These are phyloP conservation scores for Hylomyscus alleni DNA, from an alignment of 2,797 vertebrate species.

Conservation along the genomic window DNA sequence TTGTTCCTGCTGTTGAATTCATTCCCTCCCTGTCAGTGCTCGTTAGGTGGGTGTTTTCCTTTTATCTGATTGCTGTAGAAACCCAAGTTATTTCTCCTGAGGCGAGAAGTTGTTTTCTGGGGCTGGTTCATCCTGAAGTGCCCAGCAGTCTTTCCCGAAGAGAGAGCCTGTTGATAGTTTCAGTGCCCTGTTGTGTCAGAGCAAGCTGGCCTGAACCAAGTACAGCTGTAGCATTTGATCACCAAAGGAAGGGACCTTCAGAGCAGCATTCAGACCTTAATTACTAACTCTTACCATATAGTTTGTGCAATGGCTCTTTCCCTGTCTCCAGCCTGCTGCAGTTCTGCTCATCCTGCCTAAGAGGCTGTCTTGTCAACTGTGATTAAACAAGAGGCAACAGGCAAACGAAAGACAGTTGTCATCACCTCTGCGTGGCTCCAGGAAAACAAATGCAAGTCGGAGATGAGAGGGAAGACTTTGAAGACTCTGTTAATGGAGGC, in stretches of 20 bases:
- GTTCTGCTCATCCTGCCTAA: rapidly evolving
- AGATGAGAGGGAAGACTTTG: background rate
- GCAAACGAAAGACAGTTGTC: background rate
- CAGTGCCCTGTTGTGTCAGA: background rate
- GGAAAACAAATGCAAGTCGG: background rate
- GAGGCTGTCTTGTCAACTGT: background rate
- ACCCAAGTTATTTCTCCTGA: conserved; percentile 69
- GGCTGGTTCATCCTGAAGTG: background rate
- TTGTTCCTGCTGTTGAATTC: conserved; percentile 42
- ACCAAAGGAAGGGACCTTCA: background rate
- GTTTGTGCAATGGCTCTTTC: background rate
- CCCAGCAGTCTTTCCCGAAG: background rate
- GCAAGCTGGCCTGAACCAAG: background rate
- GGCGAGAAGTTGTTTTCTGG: conserved; percentile 49
- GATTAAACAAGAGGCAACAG: conserved; percentile 28
- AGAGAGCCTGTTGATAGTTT: conserved; percentile 9
- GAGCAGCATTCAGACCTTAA: background rate
- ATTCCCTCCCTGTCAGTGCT: conserved; percentile 52
- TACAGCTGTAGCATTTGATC: background rate
- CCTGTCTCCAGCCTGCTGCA: background rate
- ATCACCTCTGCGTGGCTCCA: background rate
- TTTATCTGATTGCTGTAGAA: conserved; percentile 73
- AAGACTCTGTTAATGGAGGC: conserved; percentile 5
- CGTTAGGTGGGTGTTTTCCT: conserved; percentile 62
- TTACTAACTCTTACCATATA: background rate